Conservation (phyloP, 2,888 invertebrate genomes). For the Notocelia uddmanniana region DNA sequence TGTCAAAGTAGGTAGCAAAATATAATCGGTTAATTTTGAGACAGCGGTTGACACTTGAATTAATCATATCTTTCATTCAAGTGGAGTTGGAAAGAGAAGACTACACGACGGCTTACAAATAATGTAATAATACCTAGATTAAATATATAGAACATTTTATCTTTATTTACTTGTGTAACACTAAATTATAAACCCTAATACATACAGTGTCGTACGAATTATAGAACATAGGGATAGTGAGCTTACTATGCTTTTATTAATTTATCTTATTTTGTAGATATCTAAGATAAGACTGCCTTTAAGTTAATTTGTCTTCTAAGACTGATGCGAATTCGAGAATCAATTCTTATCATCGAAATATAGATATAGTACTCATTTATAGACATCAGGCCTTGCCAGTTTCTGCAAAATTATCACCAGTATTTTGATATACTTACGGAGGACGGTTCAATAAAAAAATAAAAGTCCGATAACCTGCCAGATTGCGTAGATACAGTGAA, state of each 20-base stretch:
- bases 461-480: background rate
- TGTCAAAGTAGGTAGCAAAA: background rate
- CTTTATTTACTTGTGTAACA: background rate
- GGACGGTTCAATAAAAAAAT: too few species aligned
- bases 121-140: background rate
- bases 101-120: background rate
- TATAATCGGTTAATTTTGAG: background rate
- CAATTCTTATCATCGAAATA: background rate
- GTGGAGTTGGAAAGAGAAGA: background rate
- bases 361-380: background rate
- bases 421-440: background rate
- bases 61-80: background rate
- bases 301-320: slow-evolving; percentile 55
- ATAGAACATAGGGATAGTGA: slow-evolving; percentile 26
- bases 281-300: slow-evolving; percentile 62
- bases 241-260: slow-evolving; percentile 46
- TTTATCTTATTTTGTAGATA: slow-evolving; percentile 53
- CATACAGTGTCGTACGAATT: background rate
- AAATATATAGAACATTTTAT: background rate
- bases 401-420: background rate
- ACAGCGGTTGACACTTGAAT: background rate
- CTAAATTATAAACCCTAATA: background rate
- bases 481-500: background rate
- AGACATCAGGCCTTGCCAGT: background rate
- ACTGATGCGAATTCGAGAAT: slow-evolving; percentile 62